A percentile compares a stretch with the other conserved stretches of the same genome.
Evolutionary conservation across 2,797 vertebrate genomes (phyloP).

Genomic region (Vespertilio murinus): DNA sequence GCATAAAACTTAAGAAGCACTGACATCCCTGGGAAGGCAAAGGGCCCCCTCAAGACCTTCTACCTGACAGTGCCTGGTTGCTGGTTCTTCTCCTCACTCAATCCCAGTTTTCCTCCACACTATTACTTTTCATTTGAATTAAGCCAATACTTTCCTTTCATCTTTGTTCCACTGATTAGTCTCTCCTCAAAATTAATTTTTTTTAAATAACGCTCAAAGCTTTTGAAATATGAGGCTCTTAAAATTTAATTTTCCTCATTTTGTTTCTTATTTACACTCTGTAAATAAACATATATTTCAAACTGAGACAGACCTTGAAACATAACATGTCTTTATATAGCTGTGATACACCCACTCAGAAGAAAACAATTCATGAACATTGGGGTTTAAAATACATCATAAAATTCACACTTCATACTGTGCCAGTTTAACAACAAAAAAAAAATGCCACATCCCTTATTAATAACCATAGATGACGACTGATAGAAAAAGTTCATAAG

Average conservation of each 20-base stretch:
- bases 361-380: slow-evolving; percentile 83
- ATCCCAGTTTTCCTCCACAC: not conserved
- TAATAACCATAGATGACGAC: slow-evolving; percentile 70
- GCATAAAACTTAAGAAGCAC: not conserved
- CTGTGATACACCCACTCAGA: slow-evolving; percentile 81
- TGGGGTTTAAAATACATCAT: slow-evolving; percentile 82
- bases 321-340: slow-evolving; percentile 86
- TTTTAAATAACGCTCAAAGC: slow-evolving; percentile 65
- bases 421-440: slow-evolving; percentile 78
- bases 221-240: slow-evolving; percentile 72
- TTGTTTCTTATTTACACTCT: slow-evolving; percentile 80
- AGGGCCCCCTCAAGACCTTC: not conserved
- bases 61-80: not conserved
- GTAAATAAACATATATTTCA: slow-evolving; percentile 78
- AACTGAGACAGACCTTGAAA: slow-evolving; percentile 84
- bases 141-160: slow-evolving; percentile 14
- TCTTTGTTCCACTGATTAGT: slow-evolving; percentile 46
- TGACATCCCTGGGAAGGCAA: not conserved
- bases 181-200: slow-evolving; percentile 57
- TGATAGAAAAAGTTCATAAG: slow-evolving; percentile 69
- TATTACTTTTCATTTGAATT: slow-evolving; percentile 27
- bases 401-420: slow-evolving; percentile 79
- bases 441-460: slow-evolving; percentile 73
- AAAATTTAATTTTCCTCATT: slow-evolving; percentile 77
- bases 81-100: not conserved